Percentiles rank a stretch among this genome's conserved stretches.
phyloP scores from a whole-genome alignment of 2,888 invertebrate species.

The Schizotus pectinicornis region DNA sequence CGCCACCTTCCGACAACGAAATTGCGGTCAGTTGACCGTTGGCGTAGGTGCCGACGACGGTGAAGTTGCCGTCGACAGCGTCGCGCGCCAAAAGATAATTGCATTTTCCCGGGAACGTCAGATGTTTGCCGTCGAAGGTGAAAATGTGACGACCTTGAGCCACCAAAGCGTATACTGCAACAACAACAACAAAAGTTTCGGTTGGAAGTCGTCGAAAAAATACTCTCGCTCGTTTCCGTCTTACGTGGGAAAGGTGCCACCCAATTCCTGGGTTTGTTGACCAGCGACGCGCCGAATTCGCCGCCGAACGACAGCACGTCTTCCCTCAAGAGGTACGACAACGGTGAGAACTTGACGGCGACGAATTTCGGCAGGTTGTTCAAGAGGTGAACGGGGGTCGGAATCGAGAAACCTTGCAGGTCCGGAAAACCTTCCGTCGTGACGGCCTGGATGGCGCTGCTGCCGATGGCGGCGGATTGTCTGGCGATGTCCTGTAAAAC shows the following conservation, averaged over 20 bases:
- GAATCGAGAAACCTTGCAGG: slow-evolving; percentile 7
- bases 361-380: slow-evolving; percentile 64
- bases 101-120: slow-evolving; percentile 82
- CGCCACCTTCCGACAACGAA: slow-evolving; percentile 72
- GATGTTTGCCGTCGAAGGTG: slow-evolving; percentile 85
- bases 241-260: slow-evolving; percentile 71
- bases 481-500: slow-evolving; percentile 68
- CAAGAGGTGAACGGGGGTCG: slow-evolving; percentile 45
- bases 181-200: slow-evolving; percentile 5
- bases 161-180: slow-evolving; percentile 71
- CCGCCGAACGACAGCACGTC: slow-evolving; percentile 64
- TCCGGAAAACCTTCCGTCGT: slow-evolving; percentile 22
- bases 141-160: slow-evolving; percentile 84
- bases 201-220: slow-evolving; percentile 5
- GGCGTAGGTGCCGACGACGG: slow-evolving; percentile 73
- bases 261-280: slow-evolving; percentile 63
- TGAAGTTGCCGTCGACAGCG: slow-evolving; percentile 85
- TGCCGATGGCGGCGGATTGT: slow-evolving; percentile 53
- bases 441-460: slow-evolving; percentile 49
- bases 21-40: slow-evolving; percentile 73
- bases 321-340: slow-evolving; percentile 66
- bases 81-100: slow-evolving; percentile 86
- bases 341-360: slow-evolving; percentile 65
- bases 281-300: slow-evolving; percentile 62
- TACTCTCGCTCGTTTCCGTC: slow-evolving; percentile 32